Evolutionary conservation across 2,888 invertebrate genomes (phyloP).

Genomic region (Scelioninae gen. 1): DNA sequence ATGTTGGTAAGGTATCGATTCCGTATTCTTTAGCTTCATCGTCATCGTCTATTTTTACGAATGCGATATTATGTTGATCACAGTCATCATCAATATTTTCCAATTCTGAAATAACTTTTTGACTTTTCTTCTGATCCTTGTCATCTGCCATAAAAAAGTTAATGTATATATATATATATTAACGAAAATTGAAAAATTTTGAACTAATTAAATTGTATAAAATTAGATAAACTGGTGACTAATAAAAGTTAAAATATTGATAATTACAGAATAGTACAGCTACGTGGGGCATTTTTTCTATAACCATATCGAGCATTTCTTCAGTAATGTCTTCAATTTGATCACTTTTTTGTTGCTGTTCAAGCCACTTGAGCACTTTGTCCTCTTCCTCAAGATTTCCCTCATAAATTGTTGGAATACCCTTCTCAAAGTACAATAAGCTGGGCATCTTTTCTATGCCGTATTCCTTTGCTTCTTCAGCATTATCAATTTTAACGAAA

Average conservation of each 20-base stretch:
- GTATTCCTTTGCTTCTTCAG: constrained; percentile 95
- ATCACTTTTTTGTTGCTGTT: constrained; percentile 92
- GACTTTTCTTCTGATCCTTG: constrained; percentile 95
- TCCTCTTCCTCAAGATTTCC: constrained; percentile 94
- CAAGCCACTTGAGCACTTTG: constrained; percentile 93
- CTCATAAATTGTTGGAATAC: constrained; percentile 94
- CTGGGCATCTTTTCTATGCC: constrained; percentile 95
- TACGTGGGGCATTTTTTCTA: constrained; percentile 94
- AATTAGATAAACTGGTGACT: background rate
- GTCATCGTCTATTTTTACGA: constrained; percentile 95
- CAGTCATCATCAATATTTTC: constrained; percentile 98
- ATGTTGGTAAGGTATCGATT: constrained; percentile 92
- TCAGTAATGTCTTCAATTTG: constrained; percentile 97
- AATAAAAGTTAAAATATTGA: constrained; percentile 5
- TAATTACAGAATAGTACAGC: constrained; percentile 96
- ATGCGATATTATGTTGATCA: constrained; percentile 95
- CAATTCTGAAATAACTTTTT: constrained; percentile 92
- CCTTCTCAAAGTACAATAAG: constrained; percentile 93
- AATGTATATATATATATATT: constrained; percentile 4
- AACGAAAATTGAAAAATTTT: background rate
- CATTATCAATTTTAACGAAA: constrained; percentile 96
- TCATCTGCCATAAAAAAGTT: constrained; percentile 87
- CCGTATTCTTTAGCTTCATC: constrained; percentile 95
- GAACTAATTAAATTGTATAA: background rate
- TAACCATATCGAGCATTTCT: constrained; percentile 95